Evolutionary conservation across 1,140 invertebrate species (phyloP), one percentile per base, ranked within the genome.

Genomic region (Tachypleus tridentatus): DNA sequence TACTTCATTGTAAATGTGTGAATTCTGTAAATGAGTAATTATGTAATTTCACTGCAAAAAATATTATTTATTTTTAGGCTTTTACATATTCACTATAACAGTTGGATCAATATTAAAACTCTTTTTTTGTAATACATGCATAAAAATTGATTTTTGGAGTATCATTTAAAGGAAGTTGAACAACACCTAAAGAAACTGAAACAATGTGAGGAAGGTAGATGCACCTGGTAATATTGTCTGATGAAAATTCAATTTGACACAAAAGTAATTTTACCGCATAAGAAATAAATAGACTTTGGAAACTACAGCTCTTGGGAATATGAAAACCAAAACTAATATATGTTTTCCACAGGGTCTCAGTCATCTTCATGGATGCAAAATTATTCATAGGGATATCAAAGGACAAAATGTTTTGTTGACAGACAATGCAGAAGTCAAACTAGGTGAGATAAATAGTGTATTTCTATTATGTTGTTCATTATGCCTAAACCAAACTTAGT

Each of bases 361-460:
- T 75, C 97, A 99, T 83, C 85, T 99, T 70, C 97, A 99, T 80
- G 87, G 87, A 71, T 98, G 97, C 78, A 98, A 97, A 85, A 94
- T 99, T 60, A 99, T 99, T 74, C 97, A 99, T 79, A 84, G 97
- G 76, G 97, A 99, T 79, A 99, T 99, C 72, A 99, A 99, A 80
- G 97, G 97, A 57, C 97, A 99, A 79, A 99, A 99, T 83, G 97
- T 99, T 61, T 80, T 99, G 51, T 83, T 99, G 47, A 99, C 97
- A 68, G 97, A 99, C 76, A 98, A 98, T 83, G 96, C 96, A 61
- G 96, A 99, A 85, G 95, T 99, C 51, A 99, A 99, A 82, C 82
- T 99, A 72, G 87, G 87, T 88, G 77, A 77, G 80, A 74, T 57
- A 0, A 6, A 49, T 54, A 6, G 8, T 57, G 48, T 10, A 47